These are phyloP conservation scores for Trachurus trachurus DNA, from an alignment of 2,797 vertebrate genomes.

Conservation along the genomic window DNA sequence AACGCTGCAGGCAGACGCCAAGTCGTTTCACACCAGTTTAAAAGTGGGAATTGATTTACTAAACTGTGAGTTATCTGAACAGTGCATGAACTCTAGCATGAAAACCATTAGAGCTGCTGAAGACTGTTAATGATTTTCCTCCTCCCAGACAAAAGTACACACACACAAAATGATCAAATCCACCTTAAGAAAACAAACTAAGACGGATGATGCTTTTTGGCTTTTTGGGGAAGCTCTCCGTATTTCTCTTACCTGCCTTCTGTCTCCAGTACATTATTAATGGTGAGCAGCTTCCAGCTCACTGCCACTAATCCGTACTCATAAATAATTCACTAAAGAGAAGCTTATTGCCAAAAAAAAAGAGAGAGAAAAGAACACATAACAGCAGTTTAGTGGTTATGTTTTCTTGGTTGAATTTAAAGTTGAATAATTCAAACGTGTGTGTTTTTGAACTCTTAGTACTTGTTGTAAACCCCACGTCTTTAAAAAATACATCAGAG, in stretches of 20 bases:
- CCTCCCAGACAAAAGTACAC: no score
- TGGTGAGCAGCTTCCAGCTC: slow-evolving; percentile 19
- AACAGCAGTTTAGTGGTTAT: slow-evolving; percentile 26
- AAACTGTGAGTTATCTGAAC: no score
- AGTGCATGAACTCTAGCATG: background rate
- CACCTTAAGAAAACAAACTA: background rate
- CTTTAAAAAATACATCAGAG: background rate
- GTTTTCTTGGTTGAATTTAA: slow-evolving; percentile 1
- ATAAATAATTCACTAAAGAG: slow-evolving; percentile 27
- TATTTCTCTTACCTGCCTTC: slow-evolving; percentile 17
- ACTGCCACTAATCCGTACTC: background rate
- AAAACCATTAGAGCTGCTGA: background rate
- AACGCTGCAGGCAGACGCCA: no score
- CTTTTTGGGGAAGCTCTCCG: background rate
- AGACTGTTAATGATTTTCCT: background rate
- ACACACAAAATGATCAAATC: background rate
- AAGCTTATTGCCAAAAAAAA: background rate
- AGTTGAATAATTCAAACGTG: slow-evolving; percentile 6
- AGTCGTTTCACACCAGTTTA: no score
- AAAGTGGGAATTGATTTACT: no score
- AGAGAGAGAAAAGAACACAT: background rate
- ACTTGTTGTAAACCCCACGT: background rate
- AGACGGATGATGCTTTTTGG: background rate
- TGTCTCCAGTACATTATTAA: slow-evolving; percentile 36
- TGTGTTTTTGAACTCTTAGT: background rate